A percentile compares a stretch with the other conserved stretches of the same genome.
Evolutionary conservation across 92 coral and sea anemone species (phyloP).

Genomic region (Anthopleura xanthogrammica): DNA sequence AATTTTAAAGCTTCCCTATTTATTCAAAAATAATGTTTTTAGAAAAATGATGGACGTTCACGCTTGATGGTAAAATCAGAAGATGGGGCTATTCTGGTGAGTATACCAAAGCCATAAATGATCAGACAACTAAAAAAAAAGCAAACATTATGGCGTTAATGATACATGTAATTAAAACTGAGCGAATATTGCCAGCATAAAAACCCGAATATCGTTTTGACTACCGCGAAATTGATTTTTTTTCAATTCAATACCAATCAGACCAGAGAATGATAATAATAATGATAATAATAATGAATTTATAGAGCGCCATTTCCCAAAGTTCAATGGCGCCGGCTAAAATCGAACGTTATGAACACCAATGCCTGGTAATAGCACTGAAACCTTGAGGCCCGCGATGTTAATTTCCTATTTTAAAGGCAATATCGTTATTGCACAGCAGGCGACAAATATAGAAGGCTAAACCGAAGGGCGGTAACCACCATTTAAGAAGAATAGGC

Average conservation of each 20-base stretch:
- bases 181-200: too few relatives aligned
- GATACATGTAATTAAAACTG: too few relatives aligned
- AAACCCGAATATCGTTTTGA: too few relatives aligned
- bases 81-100: constrained; percentile 35
- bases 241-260: too few relatives aligned
- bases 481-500: neutral
- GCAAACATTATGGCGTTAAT: too few relatives aligned
- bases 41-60: neutral
- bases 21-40: neutral
- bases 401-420: neutral
- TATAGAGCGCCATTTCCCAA: too few relatives aligned
- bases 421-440: neutral
- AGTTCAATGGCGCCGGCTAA: too few relatives aligned
- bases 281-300: too few relatives aligned
- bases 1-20: neutral
- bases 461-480: neutral
- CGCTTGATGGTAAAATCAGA: constrained; percentile 19
- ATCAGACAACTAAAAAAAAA: too few relatives aligned
- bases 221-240: too few relatives aligned
- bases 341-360: too few relatives aligned
- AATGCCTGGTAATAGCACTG: neutral
- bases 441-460: neutral
- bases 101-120: neutral
- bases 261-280: too few relatives aligned
- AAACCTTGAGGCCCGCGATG: neutral